These are phyloP conservation scores for Chaetura pelagica DNA, from an alignment of 2,113 vertebrate genomes.

Conservation along the genomic window DNA sequence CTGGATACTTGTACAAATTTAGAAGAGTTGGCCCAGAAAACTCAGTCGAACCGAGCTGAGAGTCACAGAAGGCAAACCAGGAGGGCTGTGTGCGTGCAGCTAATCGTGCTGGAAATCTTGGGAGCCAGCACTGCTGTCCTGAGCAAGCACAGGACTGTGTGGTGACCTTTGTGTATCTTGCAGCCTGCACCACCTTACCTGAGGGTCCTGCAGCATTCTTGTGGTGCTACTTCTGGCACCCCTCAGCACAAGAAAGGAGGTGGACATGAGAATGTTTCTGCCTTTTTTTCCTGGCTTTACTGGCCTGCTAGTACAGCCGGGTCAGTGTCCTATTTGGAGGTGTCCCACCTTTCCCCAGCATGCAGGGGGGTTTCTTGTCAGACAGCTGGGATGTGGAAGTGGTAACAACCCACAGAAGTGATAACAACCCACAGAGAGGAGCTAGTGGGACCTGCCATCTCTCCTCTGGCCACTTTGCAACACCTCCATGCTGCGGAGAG, in stretches of 20 bases:
- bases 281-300: background rate
- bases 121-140: background rate
- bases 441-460: accelerated
- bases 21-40: constrained; percentile 45
- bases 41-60: background rate
- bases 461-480: background rate
- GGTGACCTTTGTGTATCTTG: background rate
- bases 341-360: background rate
- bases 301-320: background rate
- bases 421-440: background rate
- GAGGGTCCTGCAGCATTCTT: background rate
- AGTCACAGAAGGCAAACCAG: constrained; percentile 9
- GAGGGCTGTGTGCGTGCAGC: background rate
- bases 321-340: background rate
- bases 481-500: background rate
- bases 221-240: background rate
- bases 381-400: background rate
- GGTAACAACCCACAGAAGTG: background rate
- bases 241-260: background rate
- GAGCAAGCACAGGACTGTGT: background rate
- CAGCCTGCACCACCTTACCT: background rate
- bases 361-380: background rate
- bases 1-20: constrained; percentile 48
- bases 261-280: background rate
- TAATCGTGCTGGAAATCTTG: background rate